Evolutionary conservation across 2,888 invertebrate genomes (phyloP).

Genomic region (Marronus borbonicus): DNA sequence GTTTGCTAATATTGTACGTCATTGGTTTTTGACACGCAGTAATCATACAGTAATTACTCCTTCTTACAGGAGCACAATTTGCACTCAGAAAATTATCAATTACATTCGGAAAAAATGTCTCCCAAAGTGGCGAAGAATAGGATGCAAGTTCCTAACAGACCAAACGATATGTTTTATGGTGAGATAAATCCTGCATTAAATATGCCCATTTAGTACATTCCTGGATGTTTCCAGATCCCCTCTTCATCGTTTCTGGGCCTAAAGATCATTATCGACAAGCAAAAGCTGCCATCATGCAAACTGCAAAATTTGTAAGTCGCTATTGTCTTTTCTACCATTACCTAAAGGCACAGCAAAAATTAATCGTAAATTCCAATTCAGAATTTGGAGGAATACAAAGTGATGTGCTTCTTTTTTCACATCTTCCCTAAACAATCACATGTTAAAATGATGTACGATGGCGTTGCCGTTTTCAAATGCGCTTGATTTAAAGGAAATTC

Average conservation of each 20-base stretch:
- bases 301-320: constrained; percentile 73
- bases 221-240: constrained; percentile 69
- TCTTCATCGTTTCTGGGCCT: constrained; percentile 74
- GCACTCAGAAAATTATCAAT: background rate
- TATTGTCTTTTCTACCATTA: background rate
- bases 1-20: constrained; percentile 9
- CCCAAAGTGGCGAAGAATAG: background rate
- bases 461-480: too few species aligned
- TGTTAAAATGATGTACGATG: too few species aligned
- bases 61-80: background rate
- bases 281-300: constrained; percentile 73
- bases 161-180: constrained; percentile 58
- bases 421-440: too few species aligned
- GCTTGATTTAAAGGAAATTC: too few species aligned
- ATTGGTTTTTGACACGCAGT: constrained; percentile 27
- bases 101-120: background rate
- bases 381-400: too few species aligned
- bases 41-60: constrained; percentile 4
- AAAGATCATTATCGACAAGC: constrained; percentile 74
- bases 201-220: background rate
- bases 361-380: too few species aligned
- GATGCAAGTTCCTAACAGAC: background rate
- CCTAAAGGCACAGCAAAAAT: too few species aligned
- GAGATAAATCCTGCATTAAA: constrained; percentile 13
- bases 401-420: too few species aligned